These are phyloP conservation scores for Hydractinia echinata DNA, from an alignment of 30 jellyfish, hydroid and myxozoan genomes.

Conservation along the genomic window DNA sequence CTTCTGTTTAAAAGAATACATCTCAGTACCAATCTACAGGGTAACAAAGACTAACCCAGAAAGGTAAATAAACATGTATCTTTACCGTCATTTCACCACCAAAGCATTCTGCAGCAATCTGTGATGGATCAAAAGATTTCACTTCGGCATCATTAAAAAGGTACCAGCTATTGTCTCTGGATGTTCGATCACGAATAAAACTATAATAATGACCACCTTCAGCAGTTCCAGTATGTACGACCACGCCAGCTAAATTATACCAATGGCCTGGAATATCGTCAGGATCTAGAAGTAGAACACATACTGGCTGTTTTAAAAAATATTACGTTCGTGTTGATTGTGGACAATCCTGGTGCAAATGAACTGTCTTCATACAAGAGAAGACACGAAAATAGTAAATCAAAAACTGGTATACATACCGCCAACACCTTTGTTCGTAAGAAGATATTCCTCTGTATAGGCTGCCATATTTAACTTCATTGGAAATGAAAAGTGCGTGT, in stretches of 20 bases:
- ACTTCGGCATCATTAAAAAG: constrained; percentile 94
- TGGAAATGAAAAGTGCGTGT: constrained; percentile 94
- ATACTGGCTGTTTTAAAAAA: not conserved
- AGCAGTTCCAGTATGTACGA: constrained; percentile 98
- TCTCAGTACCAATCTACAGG: not conserved
- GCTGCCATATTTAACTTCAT: constrained; percentile 94
- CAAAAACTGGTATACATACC: constrained; percentile 30
- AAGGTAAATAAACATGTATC: not conserved
- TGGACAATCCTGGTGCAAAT: too few species aligned
- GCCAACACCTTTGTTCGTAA: constrained; percentile 55
- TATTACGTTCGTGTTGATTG: not conserved
- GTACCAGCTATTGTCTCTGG: constrained; percentile 74
- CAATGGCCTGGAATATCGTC: constrained; percentile 84
- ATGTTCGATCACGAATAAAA: constrained; percentile 80
- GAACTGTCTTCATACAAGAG: not conserved
- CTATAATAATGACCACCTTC: constrained; percentile 97
- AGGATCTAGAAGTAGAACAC: constrained; percentile 51
- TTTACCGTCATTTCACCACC: constrained; percentile 98
- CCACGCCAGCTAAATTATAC: constrained; percentile 93
- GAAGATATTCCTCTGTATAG: constrained; percentile 75
- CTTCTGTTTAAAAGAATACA: not conserved
- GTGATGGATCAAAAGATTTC: constrained; percentile 87
- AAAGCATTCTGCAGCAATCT: constrained; percentile 97
- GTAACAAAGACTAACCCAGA: not conserved
- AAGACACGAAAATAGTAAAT: not conserved